Evolutionary conservation across 2,888 invertebrate genomes (phyloP), one percentile per base, ranked within the genome.

Genomic region (Pollenia labialis): DNA sequence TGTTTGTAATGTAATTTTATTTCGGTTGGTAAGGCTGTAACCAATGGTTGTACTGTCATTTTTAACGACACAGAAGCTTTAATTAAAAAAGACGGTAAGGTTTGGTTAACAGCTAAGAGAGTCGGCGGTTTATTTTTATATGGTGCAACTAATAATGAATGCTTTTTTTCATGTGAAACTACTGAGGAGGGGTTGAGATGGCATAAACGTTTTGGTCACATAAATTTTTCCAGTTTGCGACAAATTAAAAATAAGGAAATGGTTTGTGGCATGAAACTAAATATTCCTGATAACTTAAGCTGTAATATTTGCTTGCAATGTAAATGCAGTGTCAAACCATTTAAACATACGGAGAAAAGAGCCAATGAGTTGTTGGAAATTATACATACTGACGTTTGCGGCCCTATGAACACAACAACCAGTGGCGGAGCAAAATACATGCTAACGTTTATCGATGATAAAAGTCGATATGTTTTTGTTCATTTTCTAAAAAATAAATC

Each of bases 201-300:
- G 56, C 72, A 74, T 74, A 60, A 46, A 7, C 46, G 72, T 3
- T 74, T 44, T 44, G 62, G 74, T 2, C 74, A 75, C 11, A n/a
- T 75, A 50, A 75, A 75, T 50, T 16, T 50, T 12, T 14, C 74
- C 1, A 75, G 62, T 9, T 75, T 75, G 44, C 8, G 32, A 2
- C 60, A 58, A 58, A 18, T 72, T 23, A 14, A 18, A n/a, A 62
- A 62, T 4, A 62, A 62, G 7, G 8, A 75, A 2, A 58, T 60
- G 46, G 50, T n/a, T n/a, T n/a, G n/a, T n/a, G n/a, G n/a, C n/a
- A n/a, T n/a, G n/a, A n/a, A n/a, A n/a, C n/a, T n/a, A n/a, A n/a
- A n/a, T n/a, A n/a, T n/a, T n/a, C n/a, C n/a, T n/a, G n/a, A n/a
- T n/a, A n/a, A n/a, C n/a, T n/a, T n/a, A n/a, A n/a, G n/a, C n/a